Conservation (phyloP, 2,888 invertebrate species). For the Caenorhabditis auriculariae region DNA sequence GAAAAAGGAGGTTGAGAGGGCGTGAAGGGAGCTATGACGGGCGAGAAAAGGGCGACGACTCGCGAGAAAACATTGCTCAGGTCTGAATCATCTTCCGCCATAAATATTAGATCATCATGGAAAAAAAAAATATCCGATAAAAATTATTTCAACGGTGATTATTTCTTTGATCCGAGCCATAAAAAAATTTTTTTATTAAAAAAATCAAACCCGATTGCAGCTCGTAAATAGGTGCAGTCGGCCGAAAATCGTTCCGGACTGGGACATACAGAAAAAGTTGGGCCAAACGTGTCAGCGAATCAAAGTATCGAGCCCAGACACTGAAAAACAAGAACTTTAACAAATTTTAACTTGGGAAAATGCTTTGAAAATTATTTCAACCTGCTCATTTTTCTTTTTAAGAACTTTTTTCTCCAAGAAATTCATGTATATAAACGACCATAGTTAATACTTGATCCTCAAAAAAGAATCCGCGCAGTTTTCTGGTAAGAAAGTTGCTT, state of each 20-base stretch:
- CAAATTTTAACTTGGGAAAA: background rate
- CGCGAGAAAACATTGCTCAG: constrained; percentile 42
- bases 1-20: constrained; percentile 55
- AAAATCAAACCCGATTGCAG: constrained; percentile 19
- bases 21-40: constrained; percentile 49
- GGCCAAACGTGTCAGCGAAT: constrained; percentile 26
- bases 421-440: too few relatives aligned
- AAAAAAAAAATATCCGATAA: too few relatives aligned
- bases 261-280: constrained; percentile 36
- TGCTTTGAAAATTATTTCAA: too few relatives aligned
- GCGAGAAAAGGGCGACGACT: constrained; percentile 40
- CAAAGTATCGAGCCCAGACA: constrained; percentile 29
- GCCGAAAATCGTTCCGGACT: constrained; percentile 27
- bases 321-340: constrained; percentile 3
- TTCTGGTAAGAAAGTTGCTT: too few relatives aligned
- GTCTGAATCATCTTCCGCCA: too few relatives aligned
- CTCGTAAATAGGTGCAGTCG: constrained; percentile 17
- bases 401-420: too few relatives aligned
- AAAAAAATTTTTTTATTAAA: background rate
- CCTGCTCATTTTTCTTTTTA: background rate
- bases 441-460: too few relatives aligned
- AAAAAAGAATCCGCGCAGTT: too few relatives aligned
- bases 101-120: background rate
- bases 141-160: background rate
- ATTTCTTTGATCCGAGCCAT: background rate